Evolutionary conservation across 2,888 invertebrate genomes (phyloP), one percentile per base, ranked within the genome.

Genomic region (Drosophila ezoana): DNA sequence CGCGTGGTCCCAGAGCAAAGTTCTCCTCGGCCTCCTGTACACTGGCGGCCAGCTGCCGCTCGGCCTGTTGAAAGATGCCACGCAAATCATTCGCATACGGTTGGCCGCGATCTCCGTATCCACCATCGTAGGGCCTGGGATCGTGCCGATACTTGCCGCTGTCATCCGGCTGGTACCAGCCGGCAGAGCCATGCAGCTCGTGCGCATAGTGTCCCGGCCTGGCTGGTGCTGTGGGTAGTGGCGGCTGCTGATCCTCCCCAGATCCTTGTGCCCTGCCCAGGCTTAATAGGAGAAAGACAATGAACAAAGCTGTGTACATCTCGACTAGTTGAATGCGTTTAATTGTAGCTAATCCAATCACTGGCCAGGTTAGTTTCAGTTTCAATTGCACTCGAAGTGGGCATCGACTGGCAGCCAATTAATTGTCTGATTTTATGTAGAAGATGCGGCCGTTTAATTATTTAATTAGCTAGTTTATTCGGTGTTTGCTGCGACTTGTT

Each of bases 111-210:
- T 94, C 94, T 0, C 93, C 91, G 73, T 93, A 94, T 63, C 93
- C 92, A 13, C 93, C 93, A 48, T 93, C 92, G n/a, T 93, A 93
- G n/a, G 93, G 93, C 44, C 90, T 81, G 41, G 92, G 93, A 38
- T 93, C 91, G 51, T 94, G 94, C 0, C 91, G 92, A 79, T 94
- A 94, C 78, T 90, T 92, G 10, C 94, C 94, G 69, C 94, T 93
- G 43, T 93, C 92, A 1, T 93, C 93, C 0, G 93, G 94, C 18
- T 92, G 72, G 73, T 94, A 95, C 86, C 93, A 93, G 1, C 94
- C 94, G n/a, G 67, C 93, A 16, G 71, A 87, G 0, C 91, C 91
- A 47, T 89, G 81, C 23, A 87, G 40, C 35, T 89, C 80, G 0
- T 89, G 91, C 6, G 80, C 61, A 60, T 91, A 91, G 28, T 78